Conservation (phyloP, 2,888 invertebrate genomes). For the Dasypolia templi region DNA sequence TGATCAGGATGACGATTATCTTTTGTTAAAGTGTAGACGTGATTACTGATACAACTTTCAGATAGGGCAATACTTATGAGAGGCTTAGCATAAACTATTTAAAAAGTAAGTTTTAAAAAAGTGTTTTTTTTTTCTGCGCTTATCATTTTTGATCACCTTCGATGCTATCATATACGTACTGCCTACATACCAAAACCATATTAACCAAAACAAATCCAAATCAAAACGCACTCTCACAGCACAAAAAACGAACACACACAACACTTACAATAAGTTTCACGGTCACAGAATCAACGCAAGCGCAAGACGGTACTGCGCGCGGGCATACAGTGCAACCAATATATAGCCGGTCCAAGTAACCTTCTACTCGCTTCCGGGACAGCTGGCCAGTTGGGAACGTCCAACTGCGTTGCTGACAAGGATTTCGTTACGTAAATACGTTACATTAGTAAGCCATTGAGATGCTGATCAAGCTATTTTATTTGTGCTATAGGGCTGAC, state of each 20-base stretch:
- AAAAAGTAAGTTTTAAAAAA: not conserved
- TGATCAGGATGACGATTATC: not conserved
- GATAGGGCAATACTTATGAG: not conserved
- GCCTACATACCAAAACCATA: not conserved
- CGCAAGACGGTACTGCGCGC: slow-evolving; percentile 79
- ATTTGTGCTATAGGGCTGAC: slow-evolving; percentile 38
- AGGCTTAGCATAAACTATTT: not conserved
- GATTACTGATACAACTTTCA: not conserved
- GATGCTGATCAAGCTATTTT: slow-evolving; percentile 41
- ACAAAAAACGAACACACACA: slow-evolving; percentile 58
- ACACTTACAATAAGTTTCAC: slow-evolving; percentile 79
- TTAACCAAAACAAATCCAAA: slow-evolving; percentile 24
- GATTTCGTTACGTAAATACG: slow-evolving; percentile 37
- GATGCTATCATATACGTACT: not conserved
- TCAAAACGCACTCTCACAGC: slow-evolving; percentile 35
- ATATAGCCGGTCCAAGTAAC: slow-evolving; percentile 83
- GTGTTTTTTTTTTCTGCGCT: not conserved
- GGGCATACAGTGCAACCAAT: slow-evolving; percentile 76
- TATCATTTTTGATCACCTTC: not conserved
- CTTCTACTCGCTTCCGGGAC: slow-evolving; percentile 87
- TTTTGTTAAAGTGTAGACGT: not conserved
- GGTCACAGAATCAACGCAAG: slow-evolving; percentile 74
- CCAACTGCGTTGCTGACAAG: slow-evolving; percentile 49
- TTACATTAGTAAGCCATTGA: slow-evolving; percentile 35
- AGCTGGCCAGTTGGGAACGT: slow-evolving; percentile 56